phyloP scores from a whole-genome alignment of 2,888 invertebrate species.

The Apamea monoglypha region DNA sequence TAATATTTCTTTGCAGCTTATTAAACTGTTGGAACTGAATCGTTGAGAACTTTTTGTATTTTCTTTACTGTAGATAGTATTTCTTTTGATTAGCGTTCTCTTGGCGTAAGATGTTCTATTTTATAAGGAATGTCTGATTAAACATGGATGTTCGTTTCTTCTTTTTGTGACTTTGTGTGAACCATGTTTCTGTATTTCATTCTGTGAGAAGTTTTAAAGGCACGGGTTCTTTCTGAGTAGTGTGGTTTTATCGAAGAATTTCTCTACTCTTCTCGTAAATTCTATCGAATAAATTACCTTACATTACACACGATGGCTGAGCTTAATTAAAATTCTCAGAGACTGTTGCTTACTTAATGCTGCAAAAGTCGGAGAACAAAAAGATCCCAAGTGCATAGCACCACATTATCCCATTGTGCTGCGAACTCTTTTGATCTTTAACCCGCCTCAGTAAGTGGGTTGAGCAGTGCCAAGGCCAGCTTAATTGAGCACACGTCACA shows the following conservation, averaged over 20 bases:
- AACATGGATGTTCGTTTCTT: slow-evolving; percentile 37
- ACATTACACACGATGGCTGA: slow-evolving; percentile 20
- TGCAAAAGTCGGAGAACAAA: slow-evolving; percentile 44
- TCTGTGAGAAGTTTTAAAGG: slow-evolving; percentile 1
- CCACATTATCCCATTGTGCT: slow-evolving; percentile 52
- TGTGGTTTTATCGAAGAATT: slow-evolving; percentile 12
- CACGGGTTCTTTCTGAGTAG: neutral
- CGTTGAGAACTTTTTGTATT: slow-evolving; percentile 60
- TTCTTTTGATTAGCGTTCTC: slow-evolving; percentile 61
- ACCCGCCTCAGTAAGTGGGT: slow-evolving; percentile 43
- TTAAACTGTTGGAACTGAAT: slow-evolving; percentile 64
- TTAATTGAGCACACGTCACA: slow-evolving; percentile 43
- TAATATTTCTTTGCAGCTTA: slow-evolving; percentile 66
- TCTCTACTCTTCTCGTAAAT: neutral
- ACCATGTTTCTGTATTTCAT: slow-evolving; percentile 16
- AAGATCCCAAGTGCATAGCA: slow-evolving; percentile 49
- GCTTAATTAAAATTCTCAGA: slow-evolving; percentile 45
- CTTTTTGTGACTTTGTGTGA: slow-evolving; percentile 13
- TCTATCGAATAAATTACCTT: slow-evolving; percentile 35
- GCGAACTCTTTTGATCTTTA: slow-evolving; percentile 58
- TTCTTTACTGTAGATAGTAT: slow-evolving; percentile 50
- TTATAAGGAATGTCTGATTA: slow-evolving; percentile 55
- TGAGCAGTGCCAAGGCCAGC: slow-evolving; percentile 57
- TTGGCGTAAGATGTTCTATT: slow-evolving; percentile 53
- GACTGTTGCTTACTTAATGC: slow-evolving; percentile 37